phyloP scores from a whole-genome alignment of 2,888 invertebrate species.

The Auanema sp. region DNA sequence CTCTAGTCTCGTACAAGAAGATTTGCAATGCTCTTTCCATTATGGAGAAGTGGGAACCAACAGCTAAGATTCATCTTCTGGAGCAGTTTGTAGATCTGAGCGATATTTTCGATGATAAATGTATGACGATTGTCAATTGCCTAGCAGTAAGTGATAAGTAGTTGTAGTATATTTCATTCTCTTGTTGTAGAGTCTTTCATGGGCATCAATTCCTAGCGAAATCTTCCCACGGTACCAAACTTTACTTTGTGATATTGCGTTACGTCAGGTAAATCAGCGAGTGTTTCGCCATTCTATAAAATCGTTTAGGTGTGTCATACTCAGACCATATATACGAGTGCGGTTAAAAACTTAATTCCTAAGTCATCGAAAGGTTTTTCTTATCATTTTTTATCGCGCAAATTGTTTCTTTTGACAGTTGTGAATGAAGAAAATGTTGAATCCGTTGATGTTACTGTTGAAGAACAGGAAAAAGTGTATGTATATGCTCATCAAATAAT shows the following conservation, averaged over 20 bases:
- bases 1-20: constrained; percentile 37
- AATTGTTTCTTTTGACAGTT: background rate
- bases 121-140: constrained; percentile 35
- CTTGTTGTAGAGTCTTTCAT: constrained; percentile 30
- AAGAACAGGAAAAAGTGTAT: constrained; percentile 23
- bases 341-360: constrained; percentile 23
- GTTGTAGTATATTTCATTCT: background rate
- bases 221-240: constrained; percentile 23
- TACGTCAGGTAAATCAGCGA: constrained; percentile 25
- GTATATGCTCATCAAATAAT: constrained; percentile 35
- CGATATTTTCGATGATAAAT: constrained; percentile 41
- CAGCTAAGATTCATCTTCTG: constrained; percentile 33
- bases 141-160: constrained; percentile 37
- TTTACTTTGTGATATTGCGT: constrained; percentile 33
- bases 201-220: constrained; percentile 31
- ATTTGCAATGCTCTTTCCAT: constrained; percentile 42
- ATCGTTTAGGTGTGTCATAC: constrained; percentile 28
- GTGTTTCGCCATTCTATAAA: background rate
- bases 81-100: constrained; percentile 44
- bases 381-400: background rate
- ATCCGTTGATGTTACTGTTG: constrained; percentile 17
- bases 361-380: constrained; percentile 9
- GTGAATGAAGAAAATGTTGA: constrained; percentile 7
- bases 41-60: constrained; percentile 39
- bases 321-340: constrained; percentile 23